Evolutionary conservation across 2,888 invertebrate species (phyloP), one percentile per base, ranked within the genome.

Genomic region (Leptopilina drosophilae): DNA sequence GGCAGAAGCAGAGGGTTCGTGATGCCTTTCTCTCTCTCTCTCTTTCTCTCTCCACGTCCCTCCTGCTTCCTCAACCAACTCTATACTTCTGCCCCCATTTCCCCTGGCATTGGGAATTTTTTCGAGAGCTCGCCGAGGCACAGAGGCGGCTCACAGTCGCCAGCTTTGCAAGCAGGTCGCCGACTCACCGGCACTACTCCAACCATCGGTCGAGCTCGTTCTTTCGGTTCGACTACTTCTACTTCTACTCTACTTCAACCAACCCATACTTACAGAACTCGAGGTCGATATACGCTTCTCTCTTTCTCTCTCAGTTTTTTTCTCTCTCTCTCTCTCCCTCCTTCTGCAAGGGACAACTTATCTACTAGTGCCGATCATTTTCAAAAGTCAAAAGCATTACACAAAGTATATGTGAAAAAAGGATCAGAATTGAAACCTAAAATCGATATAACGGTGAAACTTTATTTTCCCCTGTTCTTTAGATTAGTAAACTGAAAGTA

Each of bases 211-310:
- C 73, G 73, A 73, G 49, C 64, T 65, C 77, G 64, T 26, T 56
- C 66, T 49, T 65, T 64, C 53, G 77, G 56, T 77, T 66, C 77
- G 65, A 65, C 77, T 64, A 77, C 77, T 66, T 73, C 73, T 69
- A 69, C 69, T 69, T 53, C 62, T 62, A 82, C 78, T 82, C 80
- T 67, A 82, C 82, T 81, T 82, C 85, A 85, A 87, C 88, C 87
- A 87, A 88, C 88, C 87, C 89, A 89, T 88, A 89, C 88, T 89
- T 86, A 88, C 86, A 49, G 49, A 85, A 82, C 78, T 82, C 85
- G 88, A 87, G 89, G 89, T 90, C 90, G 89, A 89, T 90, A 90
- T 87, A 89, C 88, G 88, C 87, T 84, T 82, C 84, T 86, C 85
- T 82, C 86, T 84, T 5, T 33, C 33, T 84, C 33, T 33, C 33